Evolutionary conservation across 2,113 vertebrate species (phyloP), one percentile per base, ranked within the genome.

Genomic region (Brienomyrus longianalis): DNA sequence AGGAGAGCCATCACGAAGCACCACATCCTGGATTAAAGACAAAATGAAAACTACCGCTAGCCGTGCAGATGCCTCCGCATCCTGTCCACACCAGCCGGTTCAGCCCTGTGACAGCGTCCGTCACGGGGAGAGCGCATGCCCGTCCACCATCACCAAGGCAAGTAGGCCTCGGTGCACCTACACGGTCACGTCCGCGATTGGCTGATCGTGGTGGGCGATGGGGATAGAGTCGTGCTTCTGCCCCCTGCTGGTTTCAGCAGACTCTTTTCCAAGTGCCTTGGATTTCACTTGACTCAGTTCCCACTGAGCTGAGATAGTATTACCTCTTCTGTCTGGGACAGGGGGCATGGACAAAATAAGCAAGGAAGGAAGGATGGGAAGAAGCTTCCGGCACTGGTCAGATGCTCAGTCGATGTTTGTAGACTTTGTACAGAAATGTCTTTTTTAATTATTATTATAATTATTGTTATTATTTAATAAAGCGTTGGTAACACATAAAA

Each of bases 241-340:
- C 74, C 62, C 74, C 47, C 17, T 54, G 35, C 54, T 77, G 80
- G 80, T 66, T 52, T 92, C 90, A 85, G 94, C 93, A 94, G 93
- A 95, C 94, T 95, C 95, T 95, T 91, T 96, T 97, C 96, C 96
- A 99, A 98, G 98, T 98, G 98, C 98, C 98, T 99, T 98, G 96
- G 95, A 96, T 95, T 95, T 93, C 94, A 92, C 91, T 93, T 93
- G 93, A 93, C 93, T 93, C 95, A 96, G 96, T 94, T 95, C 96
- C 95, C 95, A 83, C 95, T 97, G 96, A 97, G 95, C 95, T 54
- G 87, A 87, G 91, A 96, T 95, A 92, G 92, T 96, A 95, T 94
- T 95, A 92, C 93, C 94, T 95, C 94, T 95, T 95, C 94, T 94
- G 95, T 93, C 93, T 90, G 94, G 93, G 93, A 95, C 91, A 91